phyloP scores from a whole-genome alignment of 2,113 vertebrate species.

The Aix galericulata region DNA sequence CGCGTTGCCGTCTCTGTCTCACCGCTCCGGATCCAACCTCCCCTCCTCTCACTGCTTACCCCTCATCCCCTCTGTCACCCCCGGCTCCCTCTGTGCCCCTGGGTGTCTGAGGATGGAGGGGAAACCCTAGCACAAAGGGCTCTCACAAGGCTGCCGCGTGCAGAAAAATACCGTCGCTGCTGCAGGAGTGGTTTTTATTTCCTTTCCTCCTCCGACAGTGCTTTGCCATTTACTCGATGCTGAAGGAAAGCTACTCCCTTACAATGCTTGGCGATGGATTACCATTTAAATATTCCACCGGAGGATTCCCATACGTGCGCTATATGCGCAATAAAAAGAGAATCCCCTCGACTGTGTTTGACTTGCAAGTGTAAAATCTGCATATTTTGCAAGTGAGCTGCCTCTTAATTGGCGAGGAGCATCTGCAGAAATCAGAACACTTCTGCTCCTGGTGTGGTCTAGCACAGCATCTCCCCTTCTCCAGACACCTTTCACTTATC shows the following conservation, averaged over 20 bases:
- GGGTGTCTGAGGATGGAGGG: neutral
- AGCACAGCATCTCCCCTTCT: neutral
- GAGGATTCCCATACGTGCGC: neutral
- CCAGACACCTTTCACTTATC: neutral
- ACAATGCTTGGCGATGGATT: neutral
- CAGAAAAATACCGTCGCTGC: neutral
- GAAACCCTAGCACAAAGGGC: neutral
- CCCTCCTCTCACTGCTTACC: neutral
- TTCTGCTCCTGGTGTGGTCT: neutral
- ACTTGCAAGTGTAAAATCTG: neutral
- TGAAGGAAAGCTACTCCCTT: neutral
- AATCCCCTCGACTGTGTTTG: neutral
- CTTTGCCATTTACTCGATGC: neutral
- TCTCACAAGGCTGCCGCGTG: neutral
- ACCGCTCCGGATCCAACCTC: rapidly evolving
- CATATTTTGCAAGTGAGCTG: neutral
- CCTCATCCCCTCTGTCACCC: neutral
- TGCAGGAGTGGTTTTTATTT: neutral
- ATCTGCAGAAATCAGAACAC: neutral
- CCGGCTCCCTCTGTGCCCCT: too few species aligned
- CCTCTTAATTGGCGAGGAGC: neutral
- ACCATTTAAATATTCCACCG: neutral
- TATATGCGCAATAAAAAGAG: neutral
- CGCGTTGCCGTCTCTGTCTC: neutral
- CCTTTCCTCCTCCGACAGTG: neutral